Conservation (phyloP, 2,888 invertebrate species). For the Azorinus chamasolen region DNA sequence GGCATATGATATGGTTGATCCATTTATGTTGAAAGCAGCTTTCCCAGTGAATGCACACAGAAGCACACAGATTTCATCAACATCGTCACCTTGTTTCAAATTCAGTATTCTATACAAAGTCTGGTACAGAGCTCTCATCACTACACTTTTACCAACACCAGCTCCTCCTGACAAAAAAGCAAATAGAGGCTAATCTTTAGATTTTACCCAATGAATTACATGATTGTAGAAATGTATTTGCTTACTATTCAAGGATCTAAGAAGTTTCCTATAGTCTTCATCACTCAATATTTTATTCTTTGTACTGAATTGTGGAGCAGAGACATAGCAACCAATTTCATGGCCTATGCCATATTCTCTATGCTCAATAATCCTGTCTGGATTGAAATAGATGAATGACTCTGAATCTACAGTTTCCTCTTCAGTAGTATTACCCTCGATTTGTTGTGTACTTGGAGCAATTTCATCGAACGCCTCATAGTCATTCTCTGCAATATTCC, state of each 20-base stretch:
- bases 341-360: too few relatives aligned
- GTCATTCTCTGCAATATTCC: too few relatives aligned
- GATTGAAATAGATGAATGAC: conserved; percentile 54
- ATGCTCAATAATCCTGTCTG: too few relatives aligned
- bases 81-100: conserved; percentile 4
- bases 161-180: conserved; percentile 43
- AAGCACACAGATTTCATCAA: conserved; percentile 32
- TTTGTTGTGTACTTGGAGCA: too few relatives aligned
- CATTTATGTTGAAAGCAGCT: conserved; percentile 50
- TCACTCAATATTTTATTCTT: too few relatives aligned
- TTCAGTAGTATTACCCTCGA: too few relatives aligned
- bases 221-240: conserved; percentile 7
- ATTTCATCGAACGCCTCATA: conserved; percentile 6
- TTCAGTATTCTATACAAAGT: conserved; percentile 4
- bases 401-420: conserved; percentile 42
- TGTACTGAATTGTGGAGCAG: too few relatives aligned
- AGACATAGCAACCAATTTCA: too few relatives aligned
- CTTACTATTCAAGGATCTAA: conserved; percentile 2
- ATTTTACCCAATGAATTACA: conserved; percentile 33
- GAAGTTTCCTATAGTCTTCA: not conserved
- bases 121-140: conserved; percentile 22
- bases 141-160: conserved; percentile 48
- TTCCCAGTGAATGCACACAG: conserved; percentile 60
- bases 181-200: conserved; percentile 21
- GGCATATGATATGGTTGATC: too few relatives aligned